Conservation (phyloP, 2,888 invertebrate genomes). For the Alsophila aescularia region DNA sequence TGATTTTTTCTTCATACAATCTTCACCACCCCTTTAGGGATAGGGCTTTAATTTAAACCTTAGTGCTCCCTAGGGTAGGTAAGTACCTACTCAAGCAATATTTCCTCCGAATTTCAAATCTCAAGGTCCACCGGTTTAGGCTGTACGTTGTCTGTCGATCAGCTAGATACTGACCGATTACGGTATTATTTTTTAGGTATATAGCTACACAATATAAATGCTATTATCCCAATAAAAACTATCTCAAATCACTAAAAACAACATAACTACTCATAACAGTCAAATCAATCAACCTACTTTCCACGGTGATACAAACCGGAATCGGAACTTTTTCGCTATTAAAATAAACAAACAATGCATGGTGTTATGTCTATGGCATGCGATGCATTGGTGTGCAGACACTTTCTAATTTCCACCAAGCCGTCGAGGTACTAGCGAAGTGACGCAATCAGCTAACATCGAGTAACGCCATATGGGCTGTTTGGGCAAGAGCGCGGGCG, state of each 20-base stretch:
- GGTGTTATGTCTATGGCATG: slow-evolving; percentile 40
- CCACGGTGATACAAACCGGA: slow-evolving; percentile 14
- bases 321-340: slow-evolving; percentile 22
- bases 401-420: slow-evolving; percentile 74
- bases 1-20: no score
- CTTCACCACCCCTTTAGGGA: no score
- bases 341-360: slow-evolving; percentile 27
- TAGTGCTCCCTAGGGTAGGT: no score
- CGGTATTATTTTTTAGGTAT: no score
- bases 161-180: no score
- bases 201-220: no score
- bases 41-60: no score
- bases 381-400: slow-evolving; percentile 51
- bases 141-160: no score
- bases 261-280: background rate
- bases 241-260: background rate
- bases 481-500: slow-evolving; percentile 48
- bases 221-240: background rate
- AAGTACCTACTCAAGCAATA: no score
- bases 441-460: slow-evolving; percentile 56
- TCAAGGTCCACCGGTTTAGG: no score
- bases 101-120: no score
- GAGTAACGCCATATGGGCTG: slow-evolving; percentile 55
- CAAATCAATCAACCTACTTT: slow-evolving; percentile 9
- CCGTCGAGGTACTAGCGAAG: slow-evolving; percentile 42